phyloP scores from a whole-genome alignment of 2,888 invertebrate genomes.

The Philereme transversata region DNA sequence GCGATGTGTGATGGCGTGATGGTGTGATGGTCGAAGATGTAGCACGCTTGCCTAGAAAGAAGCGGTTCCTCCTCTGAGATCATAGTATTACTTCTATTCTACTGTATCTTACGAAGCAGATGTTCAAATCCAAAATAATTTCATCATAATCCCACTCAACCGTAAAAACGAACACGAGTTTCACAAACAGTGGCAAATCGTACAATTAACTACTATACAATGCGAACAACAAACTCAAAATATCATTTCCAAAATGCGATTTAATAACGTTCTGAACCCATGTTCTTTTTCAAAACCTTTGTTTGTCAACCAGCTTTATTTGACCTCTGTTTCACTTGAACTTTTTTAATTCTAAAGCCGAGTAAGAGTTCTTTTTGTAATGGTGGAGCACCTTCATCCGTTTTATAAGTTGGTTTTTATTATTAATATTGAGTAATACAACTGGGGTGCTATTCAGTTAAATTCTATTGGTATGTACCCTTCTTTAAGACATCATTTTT shows the following conservation, averaged over 20 bases:
- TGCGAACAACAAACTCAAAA: constrained; percentile 36
- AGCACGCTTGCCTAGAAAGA: too few relatives aligned
- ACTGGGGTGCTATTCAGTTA: constrained; percentile 45
- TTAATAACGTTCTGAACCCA: constrained; percentile 76
- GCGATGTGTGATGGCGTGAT: too few relatives aligned
- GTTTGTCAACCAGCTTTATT: constrained; percentile 54
- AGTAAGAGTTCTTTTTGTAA: constrained; percentile 46
- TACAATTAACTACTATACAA: constrained; percentile 51
- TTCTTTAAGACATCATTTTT: constrained; percentile 18
- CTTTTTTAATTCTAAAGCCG: constrained; percentile 20
- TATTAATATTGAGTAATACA: constrained; percentile 55
- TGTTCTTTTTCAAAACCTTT: constrained; percentile 73
- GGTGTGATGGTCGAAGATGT: too few relatives aligned
- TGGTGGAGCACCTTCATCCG: constrained; percentile 58
- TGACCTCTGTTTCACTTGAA: constrained; percentile 39
- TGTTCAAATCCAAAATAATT: constrained; percentile 17
- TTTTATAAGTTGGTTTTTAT: constrained; percentile 67
- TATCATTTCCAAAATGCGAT: constrained; percentile 68
- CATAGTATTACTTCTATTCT: too few relatives aligned
- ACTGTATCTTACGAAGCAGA: constrained; percentile 11
- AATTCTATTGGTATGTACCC: constrained; percentile 30
- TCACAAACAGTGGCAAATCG: constrained; percentile 54
- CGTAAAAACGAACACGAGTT: constrained; percentile 26
- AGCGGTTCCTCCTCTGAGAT: too few relatives aligned
- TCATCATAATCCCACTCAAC: constrained; percentile 20